Evolutionary conservation across 2,888 invertebrate genomes (phyloP).

Genomic region (Micropterix aruncella): DNA sequence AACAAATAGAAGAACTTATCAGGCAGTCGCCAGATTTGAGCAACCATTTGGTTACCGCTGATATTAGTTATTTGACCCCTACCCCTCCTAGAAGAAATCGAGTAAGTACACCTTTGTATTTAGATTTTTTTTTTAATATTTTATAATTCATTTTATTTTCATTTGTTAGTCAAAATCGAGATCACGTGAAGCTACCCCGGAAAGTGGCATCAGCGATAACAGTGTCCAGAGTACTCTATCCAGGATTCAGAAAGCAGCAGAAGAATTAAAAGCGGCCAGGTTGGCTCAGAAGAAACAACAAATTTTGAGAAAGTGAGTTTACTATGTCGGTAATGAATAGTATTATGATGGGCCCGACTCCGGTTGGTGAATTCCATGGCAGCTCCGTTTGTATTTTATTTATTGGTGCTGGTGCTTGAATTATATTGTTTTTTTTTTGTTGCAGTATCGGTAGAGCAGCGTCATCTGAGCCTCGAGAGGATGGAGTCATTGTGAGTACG

Average conservation of each 20-base stretch:
- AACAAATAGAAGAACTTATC: constrained; percentile 68
- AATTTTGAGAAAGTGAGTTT: too few relatives aligned
- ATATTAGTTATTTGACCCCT: constrained; percentile 40
- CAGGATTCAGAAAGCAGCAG: constrained; percentile 54
- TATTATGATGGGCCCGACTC: too few relatives aligned
- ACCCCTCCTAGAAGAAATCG: constrained; percentile 56
- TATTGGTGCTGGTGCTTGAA: too few relatives aligned
- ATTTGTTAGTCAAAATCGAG: constrained; percentile 39
- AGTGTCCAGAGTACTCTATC: constrained; percentile 34
- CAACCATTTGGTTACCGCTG: constrained; percentile 28
- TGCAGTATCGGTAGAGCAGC: too few relatives aligned
- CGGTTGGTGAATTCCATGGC: too few relatives aligned
- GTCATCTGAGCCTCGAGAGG: constrained; percentile 35
- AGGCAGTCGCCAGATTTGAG: constrained; percentile 59
- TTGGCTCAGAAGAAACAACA: constrained; percentile 29
- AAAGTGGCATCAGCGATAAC: constrained; percentile 17
- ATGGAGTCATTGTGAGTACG: constrained; percentile 24
- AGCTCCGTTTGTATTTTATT: too few relatives aligned
- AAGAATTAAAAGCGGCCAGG: constrained; percentile 45
- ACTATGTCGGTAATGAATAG: too few relatives aligned
- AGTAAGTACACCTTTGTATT: constrained; percentile 20
- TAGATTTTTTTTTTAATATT: background rate
- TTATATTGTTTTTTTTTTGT: too few relatives aligned
- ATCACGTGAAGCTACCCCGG: constrained; percentile 54
- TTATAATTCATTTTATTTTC: constrained; percentile 2